phyloP scores from a whole-genome alignment of 2,113 vertebrate genomes.

The Delphinapterus leucas region DNA sequence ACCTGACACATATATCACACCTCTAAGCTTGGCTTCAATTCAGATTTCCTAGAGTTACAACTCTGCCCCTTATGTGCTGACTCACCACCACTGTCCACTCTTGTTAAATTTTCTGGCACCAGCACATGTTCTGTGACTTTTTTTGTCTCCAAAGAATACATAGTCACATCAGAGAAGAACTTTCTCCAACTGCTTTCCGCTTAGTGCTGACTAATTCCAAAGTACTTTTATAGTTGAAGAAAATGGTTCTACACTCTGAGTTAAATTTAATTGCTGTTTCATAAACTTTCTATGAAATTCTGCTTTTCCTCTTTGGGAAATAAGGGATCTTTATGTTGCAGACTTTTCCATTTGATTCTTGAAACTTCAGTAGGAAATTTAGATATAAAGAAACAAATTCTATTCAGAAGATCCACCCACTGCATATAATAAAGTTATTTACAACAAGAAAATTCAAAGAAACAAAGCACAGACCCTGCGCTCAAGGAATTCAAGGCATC shows the following conservation, averaged over 20 bases:
- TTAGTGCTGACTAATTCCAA: not conserved
- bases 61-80: conserved; percentile 38
- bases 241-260: conserved; percentile 17
- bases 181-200: not conserved
- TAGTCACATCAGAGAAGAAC: conserved; percentile 10
- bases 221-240: conserved; percentile 40
- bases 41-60: conserved; percentile 56
- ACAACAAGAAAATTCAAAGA: conserved; percentile 33
- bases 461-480: not conserved
- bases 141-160: not conserved
- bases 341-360: conserved; percentile 4
- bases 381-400: conserved; percentile 39
- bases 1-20: not conserved
- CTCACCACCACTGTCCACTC: not conserved
- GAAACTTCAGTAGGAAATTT: conserved; percentile 42
- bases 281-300: conserved; percentile 45
- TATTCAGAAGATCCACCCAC: conserved; percentile 9
- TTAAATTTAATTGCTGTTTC: conserved; percentile 50
- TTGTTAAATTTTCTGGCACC: conserved; percentile 47
- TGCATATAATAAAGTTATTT: not conserved
- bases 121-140: not conserved
- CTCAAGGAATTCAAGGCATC: not conserved
- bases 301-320: conserved; percentile 50
- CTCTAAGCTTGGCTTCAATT: conserved; percentile 48
- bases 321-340: conserved; percentile 11